Conservation (phyloP, 2,113 vertebrate species). For the Struthidea cinerea region DNA sequence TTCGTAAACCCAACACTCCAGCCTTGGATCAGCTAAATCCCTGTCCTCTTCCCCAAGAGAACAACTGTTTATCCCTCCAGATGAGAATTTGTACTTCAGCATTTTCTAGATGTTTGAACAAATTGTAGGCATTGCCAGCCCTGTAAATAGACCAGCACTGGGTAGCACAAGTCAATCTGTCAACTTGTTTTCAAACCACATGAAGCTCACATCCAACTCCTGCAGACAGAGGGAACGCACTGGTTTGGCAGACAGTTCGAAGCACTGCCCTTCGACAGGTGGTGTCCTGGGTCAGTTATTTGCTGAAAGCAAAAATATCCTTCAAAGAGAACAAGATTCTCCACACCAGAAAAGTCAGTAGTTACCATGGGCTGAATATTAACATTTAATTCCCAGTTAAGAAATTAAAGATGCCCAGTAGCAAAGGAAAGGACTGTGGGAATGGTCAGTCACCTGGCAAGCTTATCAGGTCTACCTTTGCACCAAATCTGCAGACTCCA, state of each 20-base stretch:
- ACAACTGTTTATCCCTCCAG: neutral
- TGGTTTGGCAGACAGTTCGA: neutral
- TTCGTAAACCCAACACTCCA: neutral
- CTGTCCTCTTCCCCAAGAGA: neutral
- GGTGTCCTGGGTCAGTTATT: neutral
- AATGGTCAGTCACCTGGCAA: neutral
- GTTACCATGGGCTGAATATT: neutral
- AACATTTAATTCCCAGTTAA: neutral
- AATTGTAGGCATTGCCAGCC: neutral
- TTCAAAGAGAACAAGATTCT: neutral
- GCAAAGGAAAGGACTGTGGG: neutral
- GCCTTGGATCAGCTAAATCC: neutral
- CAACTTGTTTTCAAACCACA: fast-evolving
- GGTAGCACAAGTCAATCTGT: neutral
- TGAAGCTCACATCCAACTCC: neutral
- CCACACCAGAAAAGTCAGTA: neutral
- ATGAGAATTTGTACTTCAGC: neutral
- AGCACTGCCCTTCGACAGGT: neutral
- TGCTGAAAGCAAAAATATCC: neutral
- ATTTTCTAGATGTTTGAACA: neutral
- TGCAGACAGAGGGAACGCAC: neutral
- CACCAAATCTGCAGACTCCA: neutral
- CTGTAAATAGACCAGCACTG: neutral
- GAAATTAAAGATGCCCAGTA: neutral
- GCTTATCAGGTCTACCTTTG: neutral